Base-by-base conservation (phyloP, 2,113 vertebrate genomes). In the Puntigrus tetrazona region DNA sequence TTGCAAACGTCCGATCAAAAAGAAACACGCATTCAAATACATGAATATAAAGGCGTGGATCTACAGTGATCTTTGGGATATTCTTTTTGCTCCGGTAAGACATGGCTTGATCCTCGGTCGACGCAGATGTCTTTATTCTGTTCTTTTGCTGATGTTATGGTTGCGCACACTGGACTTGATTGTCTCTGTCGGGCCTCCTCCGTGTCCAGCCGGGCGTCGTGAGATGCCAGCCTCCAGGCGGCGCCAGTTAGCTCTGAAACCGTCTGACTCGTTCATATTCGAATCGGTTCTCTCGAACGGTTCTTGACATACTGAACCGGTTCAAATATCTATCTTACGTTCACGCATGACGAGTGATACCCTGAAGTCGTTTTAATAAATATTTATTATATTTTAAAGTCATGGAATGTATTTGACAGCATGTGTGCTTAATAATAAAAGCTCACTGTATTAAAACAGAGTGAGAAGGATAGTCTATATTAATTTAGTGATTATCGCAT, bases 31-130 rank as follows among this genome's bases (percentile, higher is more conserved):
- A 45, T 43, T 47, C 2, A 3, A 22, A 38, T 25, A 29, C 61
- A n/a, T n/a, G 7, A 78, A 86, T 86, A 81, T 90, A 90, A 91
- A 31, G 61, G 22, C 27, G 25, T 80, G 36, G 87, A 96, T 96
- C 96, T 92, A 98, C 97, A 89, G 97, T 98, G 95, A 98, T 97
- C 91, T 97, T 95, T 74, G 97, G 96, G 91, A 98, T 98, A 93
- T 97, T 98, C 95, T 97, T 98, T 94, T 97, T 98, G 91, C 97
- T 96, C 91, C 97, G 97, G 92, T 97, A 96, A 91, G 95, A 97
- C 97, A 98, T 98, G 29, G 82, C 92, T 92, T 88, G 75, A 16
- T 86, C 50, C n/a, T 55, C 52, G n/a, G 80, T 72, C 85, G 81
- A 79, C 38, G 52, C 55, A 80, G 81, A 78, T 79, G 88, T 69